Evolutionary conservation across 1,140 invertebrate genomes (phyloP), one percentile per base, ranked within the genome.

Genomic region (Bilobella aurantiaca): DNA sequence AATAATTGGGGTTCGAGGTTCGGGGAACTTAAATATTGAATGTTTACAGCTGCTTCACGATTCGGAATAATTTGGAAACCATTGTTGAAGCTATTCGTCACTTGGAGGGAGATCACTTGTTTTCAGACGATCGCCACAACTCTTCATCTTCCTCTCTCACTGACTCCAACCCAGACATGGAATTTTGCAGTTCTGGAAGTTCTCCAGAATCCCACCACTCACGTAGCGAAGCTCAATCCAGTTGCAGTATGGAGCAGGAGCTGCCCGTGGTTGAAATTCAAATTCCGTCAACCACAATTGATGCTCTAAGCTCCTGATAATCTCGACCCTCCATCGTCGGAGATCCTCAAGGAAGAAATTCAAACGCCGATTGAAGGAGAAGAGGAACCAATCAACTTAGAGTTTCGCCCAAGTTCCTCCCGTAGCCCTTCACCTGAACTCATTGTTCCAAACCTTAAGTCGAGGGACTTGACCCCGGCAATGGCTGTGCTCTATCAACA

Each of bases 71-170:
- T 77, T 80, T 98, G 65, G 93, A 98, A 76, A 97, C 95, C 1
- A 98, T 98, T 67, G 93, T 97, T 8, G 94, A 98, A 76, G 96
- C 96, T 28, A 98, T 98, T 71, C 84, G 93, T 37, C 94, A 96
- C 74, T 79, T 98, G 63, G 96, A 98, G 77, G 94, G 96, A 5
- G 91, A 96, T 76, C 89, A 93, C 76, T 78, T 93, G 71, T 93
- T 93, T 76, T 83, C 83, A 68, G 88, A 90, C 72, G 87, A 87
- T 34, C 64, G 70, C 29, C 28, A 60, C 34, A 66, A 65, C 3
- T 66, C 64, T 21, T 42, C 60, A 47, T 61, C 62, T 16, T 49
- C 64, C 18, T 68, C 71, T n/a, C 67, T 63, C 2, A 63, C 56
- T 3, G 27, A 64, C 5, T 65, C 67, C 1, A 63, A 66, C 23